Percentiles rank a stretch among this genome's conserved stretches.
These are phyloP conservation scores for Achlya flavicornis DNA, from an alignment of 2,888 invertebrate genomes.

Conservation along the genomic window DNA sequence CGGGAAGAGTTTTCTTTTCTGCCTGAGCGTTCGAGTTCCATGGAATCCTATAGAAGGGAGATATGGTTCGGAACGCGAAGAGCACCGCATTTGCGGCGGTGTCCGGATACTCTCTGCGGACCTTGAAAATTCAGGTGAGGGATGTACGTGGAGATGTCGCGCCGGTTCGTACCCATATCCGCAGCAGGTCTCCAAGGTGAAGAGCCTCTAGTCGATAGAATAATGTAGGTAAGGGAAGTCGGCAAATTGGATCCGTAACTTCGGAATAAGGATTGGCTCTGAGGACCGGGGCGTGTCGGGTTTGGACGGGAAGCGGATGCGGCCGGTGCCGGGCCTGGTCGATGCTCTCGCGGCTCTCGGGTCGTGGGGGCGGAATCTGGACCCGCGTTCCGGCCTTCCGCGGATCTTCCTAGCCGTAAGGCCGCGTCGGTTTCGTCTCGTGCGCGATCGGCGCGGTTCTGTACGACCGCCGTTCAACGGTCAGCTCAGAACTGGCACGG, in stretches of 20 bases:
- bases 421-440: slow-evolving; percentile 30
- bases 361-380: slow-evolving; percentile 21
- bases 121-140: slow-evolving; percentile 64
- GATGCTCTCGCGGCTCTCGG: no score
- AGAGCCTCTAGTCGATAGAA: slow-evolving; percentile 85
- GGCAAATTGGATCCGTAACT: slow-evolving; percentile 87
- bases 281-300: slow-evolving; percentile 85
- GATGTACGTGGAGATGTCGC: slow-evolving; percentile 60
- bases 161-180: slow-evolving; percentile 87
- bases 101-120: slow-evolving; percentile 60
- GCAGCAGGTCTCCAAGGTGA: slow-evolving; percentile 91
- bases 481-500: slow-evolving; percentile 86
- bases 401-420: slow-evolving; percentile 33
- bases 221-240: slow-evolving; percentile 88
- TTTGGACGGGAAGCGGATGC: slow-evolving; percentile 65
- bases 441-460: slow-evolving; percentile 37
- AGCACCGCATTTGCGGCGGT: slow-evolving; percentile 51
- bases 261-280: slow-evolving; percentile 89
- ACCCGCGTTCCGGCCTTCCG: slow-evolving; percentile 43
- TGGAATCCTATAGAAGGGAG: slow-evolving; percentile 79
- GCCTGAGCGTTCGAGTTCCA: slow-evolving; percentile 78
- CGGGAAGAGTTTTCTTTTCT: slow-evolving; percentile 71
- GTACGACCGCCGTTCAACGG: slow-evolving; percentile 68
- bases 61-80: slow-evolving; percentile 76
- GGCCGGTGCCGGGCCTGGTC: no score